A percentile compares a stretch with the other conserved stretches of the same genome.
phyloP scores from a whole-genome alignment of 1,140 invertebrate genomes.

The Listronotus oregonensis region DNA sequence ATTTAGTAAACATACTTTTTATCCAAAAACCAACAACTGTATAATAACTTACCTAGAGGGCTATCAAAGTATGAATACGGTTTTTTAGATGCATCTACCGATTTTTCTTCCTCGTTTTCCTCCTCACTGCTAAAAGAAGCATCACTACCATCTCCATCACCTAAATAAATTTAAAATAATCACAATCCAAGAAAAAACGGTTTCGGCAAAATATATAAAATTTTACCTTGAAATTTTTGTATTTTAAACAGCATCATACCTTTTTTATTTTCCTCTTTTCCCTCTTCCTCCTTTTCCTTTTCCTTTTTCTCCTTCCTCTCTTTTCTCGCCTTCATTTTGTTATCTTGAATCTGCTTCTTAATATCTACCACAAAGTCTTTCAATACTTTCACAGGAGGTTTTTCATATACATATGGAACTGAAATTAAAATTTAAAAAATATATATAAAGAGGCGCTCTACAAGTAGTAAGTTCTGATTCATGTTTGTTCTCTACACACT shows the following conservation, averaged over 20 bases:
- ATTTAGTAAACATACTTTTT: no score
- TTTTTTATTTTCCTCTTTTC: background rate
- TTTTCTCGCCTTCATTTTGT: conserved; percentile 50
- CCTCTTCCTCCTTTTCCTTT: conserved; percentile 39
- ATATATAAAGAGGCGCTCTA: no score
- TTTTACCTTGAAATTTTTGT: no score
- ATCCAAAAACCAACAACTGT: no score
- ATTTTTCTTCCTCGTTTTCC: conserved; percentile 57
- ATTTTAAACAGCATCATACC: background rate
- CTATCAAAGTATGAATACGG: conserved; percentile 78
- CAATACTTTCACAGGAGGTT: conserved; percentile 77
- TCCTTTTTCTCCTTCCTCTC: conserved; percentile 51
- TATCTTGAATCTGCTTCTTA: conserved; percentile 59
- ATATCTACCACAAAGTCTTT: conserved; percentile 76
- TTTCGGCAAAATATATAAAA: no score
- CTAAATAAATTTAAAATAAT: conserved; percentile 1
- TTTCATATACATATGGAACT: conserved; percentile 89
- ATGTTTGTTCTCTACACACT: conserved; percentile 45
- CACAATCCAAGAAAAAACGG: no score
- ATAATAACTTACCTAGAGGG: conserved; percentile 78
- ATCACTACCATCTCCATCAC: conserved; percentile 19
- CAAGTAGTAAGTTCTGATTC: no score
- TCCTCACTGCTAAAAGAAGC: conserved; percentile 37
- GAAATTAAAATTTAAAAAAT: background rate
- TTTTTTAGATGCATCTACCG: conserved; percentile 48